phyloP scores from a whole-genome alignment of 2,113 vertebrate species.

The Benitochromis conjunctus region DNA sequence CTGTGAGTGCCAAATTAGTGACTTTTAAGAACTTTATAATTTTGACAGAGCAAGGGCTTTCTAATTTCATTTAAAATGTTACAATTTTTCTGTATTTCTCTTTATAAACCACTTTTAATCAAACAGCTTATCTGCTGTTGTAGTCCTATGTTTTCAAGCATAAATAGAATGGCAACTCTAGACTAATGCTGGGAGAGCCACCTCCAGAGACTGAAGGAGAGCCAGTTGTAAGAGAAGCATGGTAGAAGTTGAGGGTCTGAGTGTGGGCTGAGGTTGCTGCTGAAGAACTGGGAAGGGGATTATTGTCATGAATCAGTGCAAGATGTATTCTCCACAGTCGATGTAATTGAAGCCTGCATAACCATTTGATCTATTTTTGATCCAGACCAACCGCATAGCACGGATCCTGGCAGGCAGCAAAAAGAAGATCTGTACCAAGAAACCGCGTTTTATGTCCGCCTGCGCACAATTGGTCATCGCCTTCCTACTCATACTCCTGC shows the following conservation, averaged over 20 bases:
- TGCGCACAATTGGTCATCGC: slow-evolving; percentile 95
- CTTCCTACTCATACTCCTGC: slow-evolving; percentile 91
- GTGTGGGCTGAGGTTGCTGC: slow-evolving; percentile 35
- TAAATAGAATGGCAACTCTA: neutral
- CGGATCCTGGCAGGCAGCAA: slow-evolving; percentile 98
- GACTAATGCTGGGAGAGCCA: neutral
- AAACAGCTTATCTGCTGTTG: neutral
- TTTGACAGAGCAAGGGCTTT: neutral
- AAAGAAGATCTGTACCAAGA: slow-evolving; percentile 99
- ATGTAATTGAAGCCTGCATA: slow-evolving; percentile 6
- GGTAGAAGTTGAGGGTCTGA: neutral
- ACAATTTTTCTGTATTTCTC: neutral
- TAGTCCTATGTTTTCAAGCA: neutral
- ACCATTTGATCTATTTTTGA: slow-evolving; percentile 49
- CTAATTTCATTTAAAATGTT: neutral
- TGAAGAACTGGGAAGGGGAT: slow-evolving; percentile 23
- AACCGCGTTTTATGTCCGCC: slow-evolving; percentile 98
- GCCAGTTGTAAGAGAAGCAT: neutral
- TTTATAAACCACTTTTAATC: neutral
- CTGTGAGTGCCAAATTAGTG: neutral
- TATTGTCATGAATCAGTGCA: slow-evolving; percentile 23
- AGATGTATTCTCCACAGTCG: neutral
- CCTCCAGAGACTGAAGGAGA: neutral
- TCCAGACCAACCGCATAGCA: slow-evolving; percentile 92
- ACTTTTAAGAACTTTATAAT: neutral